Base-by-base conservation (phyloP, 2,888 invertebrate species). In the Rhodophaea formosa region DNA sequence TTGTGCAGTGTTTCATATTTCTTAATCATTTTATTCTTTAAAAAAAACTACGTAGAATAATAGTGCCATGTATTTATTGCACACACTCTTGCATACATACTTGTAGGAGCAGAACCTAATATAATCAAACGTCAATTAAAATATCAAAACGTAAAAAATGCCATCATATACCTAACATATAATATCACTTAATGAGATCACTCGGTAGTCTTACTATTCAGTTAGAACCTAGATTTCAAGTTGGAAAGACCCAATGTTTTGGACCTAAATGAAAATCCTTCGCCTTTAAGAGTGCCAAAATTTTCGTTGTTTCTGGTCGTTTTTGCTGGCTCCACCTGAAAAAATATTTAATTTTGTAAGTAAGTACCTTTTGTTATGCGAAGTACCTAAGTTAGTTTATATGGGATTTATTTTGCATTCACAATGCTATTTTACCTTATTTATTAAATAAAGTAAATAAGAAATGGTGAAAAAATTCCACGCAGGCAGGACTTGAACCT, bases 321-420 rank as follows among this genome's bases (percentile, higher is more conserved):
- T 62, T 89, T 91, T 0, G 83, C 80, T 44, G 90, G 89, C 59
- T 85, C 87, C 58, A 91, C 90, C 90, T 91, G 71, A 53, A 80
- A 79, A 56, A 51, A 58, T 49, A 39, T 14, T 42, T 3, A 59
- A 8, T 47, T 23, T 23, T 23, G 2, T 2, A 23, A 23, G 23
- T 23, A 23, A n/a, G n/a, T n/a, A n/a, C n/a, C n/a, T n/a, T n/a
- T 23, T 23, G 23, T 5, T 5, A 23, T 23, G 23, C n/a, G n/a
- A n/a, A n/a, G n/a, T n/a, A n/a, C n/a, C n/a, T n/a, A n/a, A n/a
- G n/a, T n/a, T n/a, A n/a, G n/a, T n/a, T n/a, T n/a, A n/a, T n/a
- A n/a, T n/a, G n/a, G n/a, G n/a, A n/a, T n/a, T n/a, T n/a, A n/a
- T n/a, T n/a, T n/a, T n/a, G n/a, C n/a, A n/a, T n/a, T n/a, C n/a